These are phyloP conservation scores for Corythornis vintsioides DNA, from an alignment of 2,113 vertebrate species.

Conservation along the genomic window DNA sequence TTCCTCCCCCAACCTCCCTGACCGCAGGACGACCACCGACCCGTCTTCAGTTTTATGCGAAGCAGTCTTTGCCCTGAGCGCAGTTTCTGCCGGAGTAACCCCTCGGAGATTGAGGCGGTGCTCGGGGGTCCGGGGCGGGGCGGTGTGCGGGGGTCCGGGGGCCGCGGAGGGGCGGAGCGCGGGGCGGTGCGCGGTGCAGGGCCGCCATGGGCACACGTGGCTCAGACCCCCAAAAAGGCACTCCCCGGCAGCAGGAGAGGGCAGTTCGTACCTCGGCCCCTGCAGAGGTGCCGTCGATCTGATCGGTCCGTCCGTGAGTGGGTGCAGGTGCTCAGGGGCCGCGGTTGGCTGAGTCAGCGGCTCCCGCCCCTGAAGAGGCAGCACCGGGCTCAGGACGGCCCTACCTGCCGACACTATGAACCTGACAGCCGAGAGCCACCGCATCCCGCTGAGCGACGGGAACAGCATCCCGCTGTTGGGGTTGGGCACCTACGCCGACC, in stretches of 20 bases:
- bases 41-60: accelerated
- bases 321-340: background rate
- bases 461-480: conserved; percentile 87
- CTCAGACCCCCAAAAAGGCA: conserved; percentile 58
- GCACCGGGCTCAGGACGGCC: background rate
- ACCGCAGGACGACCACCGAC: background rate
- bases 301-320: background rate
- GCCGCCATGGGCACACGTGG: conserved; percentile 32
- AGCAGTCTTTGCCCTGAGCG: background rate
- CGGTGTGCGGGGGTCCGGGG: background rate
- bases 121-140: background rate
- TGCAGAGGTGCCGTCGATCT: background rate
- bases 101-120: background rate
- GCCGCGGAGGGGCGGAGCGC: background rate
- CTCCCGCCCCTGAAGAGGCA: background rate
- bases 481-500: conserved; percentile 87
- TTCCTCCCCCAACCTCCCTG: background rate
- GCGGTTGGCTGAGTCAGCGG: background rate
- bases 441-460: conserved; percentile 83
- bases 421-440: conserved; percentile 77
- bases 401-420: conserved; percentile 70
- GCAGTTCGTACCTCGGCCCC: background rate
- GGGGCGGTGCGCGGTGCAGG: background rate
- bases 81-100: background rate
- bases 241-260: background rate